These are phyloP conservation scores for Melieria omissa DNA, from an alignment of 2,888 invertebrate species.

Conservation along the genomic window DNA sequence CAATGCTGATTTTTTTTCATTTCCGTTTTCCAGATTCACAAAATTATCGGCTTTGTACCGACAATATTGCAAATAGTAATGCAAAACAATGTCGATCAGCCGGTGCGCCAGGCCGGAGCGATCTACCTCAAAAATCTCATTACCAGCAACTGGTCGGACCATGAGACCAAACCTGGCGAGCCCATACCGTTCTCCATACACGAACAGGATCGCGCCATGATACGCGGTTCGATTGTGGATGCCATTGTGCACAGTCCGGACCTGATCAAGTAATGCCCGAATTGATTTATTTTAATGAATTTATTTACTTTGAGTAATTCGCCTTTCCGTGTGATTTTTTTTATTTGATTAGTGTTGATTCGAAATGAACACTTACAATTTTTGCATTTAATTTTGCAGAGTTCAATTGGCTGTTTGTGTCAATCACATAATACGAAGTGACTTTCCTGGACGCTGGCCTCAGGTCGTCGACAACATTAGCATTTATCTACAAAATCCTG, in stretches of 20 bases:
- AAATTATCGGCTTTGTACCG: slow-evolving; percentile 97
- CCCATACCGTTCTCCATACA: slow-evolving; percentile 87
- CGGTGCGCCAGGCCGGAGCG: slow-evolving; percentile 94
- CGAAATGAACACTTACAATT: slow-evolving; percentile 5
- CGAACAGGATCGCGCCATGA: slow-evolving; percentile 94
- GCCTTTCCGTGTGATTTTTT: neutral
- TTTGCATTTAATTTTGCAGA: slow-evolving; percentile 64
- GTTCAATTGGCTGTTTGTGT: slow-evolving; percentile 93
- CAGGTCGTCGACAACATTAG: slow-evolving; percentile 95
- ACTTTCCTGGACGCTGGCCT: slow-evolving; percentile 96
- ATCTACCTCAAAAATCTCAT: slow-evolving; percentile 97
- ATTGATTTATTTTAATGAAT: neutral
- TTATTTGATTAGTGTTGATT: neutral
- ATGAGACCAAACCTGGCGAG: slow-evolving; percentile 78
- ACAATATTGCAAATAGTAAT: slow-evolving; percentile 93
- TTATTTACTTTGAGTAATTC: neutral
- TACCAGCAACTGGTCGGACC: slow-evolving; percentile 88
- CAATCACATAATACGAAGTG: slow-evolving; percentile 91
- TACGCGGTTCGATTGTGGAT: slow-evolving; percentile 94
- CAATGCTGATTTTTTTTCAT: neutral
- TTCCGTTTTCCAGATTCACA: slow-evolving; percentile 76
- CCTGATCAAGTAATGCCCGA: slow-evolving; percentile 73
- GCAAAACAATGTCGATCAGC: slow-evolving; percentile 88
- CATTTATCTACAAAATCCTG: slow-evolving; percentile 89
- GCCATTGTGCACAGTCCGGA: slow-evolving; percentile 94